These are phyloP conservation scores for Drosophila subpulchrella DNA, from an alignment of 1,140 invertebrate genomes.

Conservation along the genomic window DNA sequence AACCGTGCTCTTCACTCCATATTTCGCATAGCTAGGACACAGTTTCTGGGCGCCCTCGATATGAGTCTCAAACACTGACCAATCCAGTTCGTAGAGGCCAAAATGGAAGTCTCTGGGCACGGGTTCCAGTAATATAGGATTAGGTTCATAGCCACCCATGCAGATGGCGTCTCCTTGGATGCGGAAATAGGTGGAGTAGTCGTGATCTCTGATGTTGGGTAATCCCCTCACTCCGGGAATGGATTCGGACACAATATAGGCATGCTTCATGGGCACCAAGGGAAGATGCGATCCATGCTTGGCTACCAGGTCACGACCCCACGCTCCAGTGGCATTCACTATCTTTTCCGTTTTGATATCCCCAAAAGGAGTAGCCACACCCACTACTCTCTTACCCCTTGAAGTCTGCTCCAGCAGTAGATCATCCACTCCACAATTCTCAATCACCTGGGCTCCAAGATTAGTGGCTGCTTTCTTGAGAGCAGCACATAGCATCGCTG, in stretches of 20 bases:
- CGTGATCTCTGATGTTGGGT: constrained; percentile 94
- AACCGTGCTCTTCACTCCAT: constrained; percentile 93
- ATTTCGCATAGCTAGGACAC: constrained; percentile 89
- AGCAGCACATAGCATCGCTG: constrained; percentile 91
- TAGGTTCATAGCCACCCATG: constrained; percentile 94
- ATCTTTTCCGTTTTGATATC: constrained; percentile 88
- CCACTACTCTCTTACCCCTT: constrained; percentile 88
- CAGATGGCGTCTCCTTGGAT: constrained; percentile 92
- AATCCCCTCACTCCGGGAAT: constrained; percentile 89
- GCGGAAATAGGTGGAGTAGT: constrained; percentile 92
- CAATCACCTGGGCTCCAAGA: constrained; percentile 90
- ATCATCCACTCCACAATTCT: constrained; percentile 90
- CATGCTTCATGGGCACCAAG: constrained; percentile 93
- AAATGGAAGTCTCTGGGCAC: constrained; percentile 92
- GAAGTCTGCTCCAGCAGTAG: constrained; percentile 85
- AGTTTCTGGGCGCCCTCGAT: constrained; percentile 90
- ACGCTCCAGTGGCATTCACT: constrained; percentile 91
- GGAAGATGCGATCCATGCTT: constrained; percentile 91
- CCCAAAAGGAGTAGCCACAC: constrained; percentile 88
- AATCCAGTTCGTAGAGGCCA: constrained; percentile 93
- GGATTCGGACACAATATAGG: constrained; percentile 93
- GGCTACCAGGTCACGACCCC: constrained; percentile 90
- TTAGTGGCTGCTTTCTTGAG: constrained; percentile 89
- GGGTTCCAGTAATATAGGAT: constrained; percentile 93
- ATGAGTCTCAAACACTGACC: constrained; percentile 92